These are phyloP conservation scores for Acestrorhynchus altus DNA, from an alignment of 2,797 vertebrate genomes.

Conservation along the genomic window DNA sequence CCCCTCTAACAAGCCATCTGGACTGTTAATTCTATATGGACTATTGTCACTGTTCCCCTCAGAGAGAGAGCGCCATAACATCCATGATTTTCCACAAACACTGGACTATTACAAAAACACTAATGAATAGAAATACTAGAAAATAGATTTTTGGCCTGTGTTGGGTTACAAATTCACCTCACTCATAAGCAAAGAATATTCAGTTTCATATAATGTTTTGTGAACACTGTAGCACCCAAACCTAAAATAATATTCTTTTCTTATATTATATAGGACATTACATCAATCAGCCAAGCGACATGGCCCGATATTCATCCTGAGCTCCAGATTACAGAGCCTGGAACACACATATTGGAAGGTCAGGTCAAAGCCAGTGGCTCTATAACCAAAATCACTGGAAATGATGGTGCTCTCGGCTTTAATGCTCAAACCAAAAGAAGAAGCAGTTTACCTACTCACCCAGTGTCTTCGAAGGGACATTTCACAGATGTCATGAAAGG, in stretches of 20 bases:
- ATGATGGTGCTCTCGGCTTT: constrained; percentile 63
- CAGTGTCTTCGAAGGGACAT: constrained; percentile 70
- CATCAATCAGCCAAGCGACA: constrained; percentile 57
- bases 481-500: constrained; percentile 50
- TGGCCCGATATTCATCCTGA: constrained; percentile 87
- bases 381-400: constrained; percentile 55
- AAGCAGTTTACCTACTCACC: constrained; percentile 77
- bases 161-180: too few species aligned
- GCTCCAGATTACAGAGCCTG: constrained; percentile 88
- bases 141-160: too few species aligned
- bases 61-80: too few species aligned
- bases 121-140: too few species aligned
- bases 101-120: too few species aligned
- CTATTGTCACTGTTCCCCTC: too few species aligned
- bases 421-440: constrained; percentile 73
- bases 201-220: background rate
- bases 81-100: too few species aligned
- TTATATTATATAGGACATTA: constrained; percentile 40
- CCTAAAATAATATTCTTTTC: constrained; percentile 2
- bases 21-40: too few species aligned
- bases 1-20: too few species aligned
- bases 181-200: background rate
- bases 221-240: background rate
- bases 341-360: constrained; percentile 75
- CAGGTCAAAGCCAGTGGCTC: constrained; percentile 66